Conservation (phyloP, 2,888 invertebrate genomes). For the Galeopsomyia nigrocyanea region DNA sequence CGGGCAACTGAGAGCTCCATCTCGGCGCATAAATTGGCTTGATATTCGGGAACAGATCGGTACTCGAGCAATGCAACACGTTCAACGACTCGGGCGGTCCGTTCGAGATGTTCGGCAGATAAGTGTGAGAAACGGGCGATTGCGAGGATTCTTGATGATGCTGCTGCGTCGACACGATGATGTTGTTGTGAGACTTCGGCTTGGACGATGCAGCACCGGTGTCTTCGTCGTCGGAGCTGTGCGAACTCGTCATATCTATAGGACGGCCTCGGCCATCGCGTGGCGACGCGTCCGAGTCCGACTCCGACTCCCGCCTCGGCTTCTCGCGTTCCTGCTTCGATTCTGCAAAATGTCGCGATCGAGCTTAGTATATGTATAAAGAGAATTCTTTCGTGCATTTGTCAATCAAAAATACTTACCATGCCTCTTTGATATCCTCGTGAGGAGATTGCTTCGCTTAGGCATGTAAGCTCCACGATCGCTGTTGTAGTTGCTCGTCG, state of each 20-base stretch:
- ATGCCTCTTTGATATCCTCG: slow-evolving; percentile 40
- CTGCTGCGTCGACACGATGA: slow-evolving; percentile 63
- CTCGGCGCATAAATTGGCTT: slow-evolving; percentile 76
- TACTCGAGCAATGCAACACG: slow-evolving; percentile 70
- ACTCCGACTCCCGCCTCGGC: slow-evolving; percentile 78
- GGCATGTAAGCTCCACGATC: slow-evolving; percentile 65
- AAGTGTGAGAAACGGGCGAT: slow-evolving; percentile 64
- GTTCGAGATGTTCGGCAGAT: slow-evolving; percentile 73
- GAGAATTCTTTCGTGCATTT: neutral
- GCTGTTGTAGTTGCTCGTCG: slow-evolving; percentile 87
- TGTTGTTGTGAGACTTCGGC: slow-evolving; percentile 61
- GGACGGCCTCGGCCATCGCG: slow-evolving; percentile 79
- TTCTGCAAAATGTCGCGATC: slow-evolving; percentile 11
- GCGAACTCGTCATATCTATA: slow-evolving; percentile 93
- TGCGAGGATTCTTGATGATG: slow-evolving; percentile 4
- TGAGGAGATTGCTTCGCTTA: slow-evolving; percentile 56
- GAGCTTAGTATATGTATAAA: neutral
- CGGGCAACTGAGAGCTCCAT: slow-evolving; percentile 79
- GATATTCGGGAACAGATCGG: slow-evolving; percentile 79
- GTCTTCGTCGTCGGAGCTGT: slow-evolving; percentile 89
- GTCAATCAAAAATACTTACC: slow-evolving; percentile 24
- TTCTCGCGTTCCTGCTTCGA: slow-evolving; percentile 38
- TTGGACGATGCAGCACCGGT: slow-evolving; percentile 64
- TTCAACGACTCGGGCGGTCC: slow-evolving; percentile 60
- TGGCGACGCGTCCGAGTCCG: slow-evolving; percentile 83